Conservation (phyloP, 2,888 invertebrate species). For the Acleris literana region DNA sequence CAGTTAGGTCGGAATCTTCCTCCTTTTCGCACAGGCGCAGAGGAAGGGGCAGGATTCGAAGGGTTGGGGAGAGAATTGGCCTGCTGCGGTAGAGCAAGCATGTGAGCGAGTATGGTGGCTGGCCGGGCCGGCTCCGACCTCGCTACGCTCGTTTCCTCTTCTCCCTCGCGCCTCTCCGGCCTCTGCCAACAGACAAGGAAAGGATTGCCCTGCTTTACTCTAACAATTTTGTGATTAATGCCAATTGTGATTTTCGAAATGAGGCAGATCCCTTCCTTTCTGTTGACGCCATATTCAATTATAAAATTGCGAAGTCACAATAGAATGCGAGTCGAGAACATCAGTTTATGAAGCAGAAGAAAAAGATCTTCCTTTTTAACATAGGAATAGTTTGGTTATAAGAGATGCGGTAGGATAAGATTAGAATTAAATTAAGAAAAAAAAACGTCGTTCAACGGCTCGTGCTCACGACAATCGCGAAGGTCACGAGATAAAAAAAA, state of each 20-base stretch:
- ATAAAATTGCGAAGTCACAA: slow-evolving; percentile 27
- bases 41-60: slow-evolving; percentile 44
- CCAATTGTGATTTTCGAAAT: slow-evolving; percentile 39
- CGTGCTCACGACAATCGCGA: slow-evolving; percentile 1
- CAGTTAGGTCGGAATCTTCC: slow-evolving; percentile 87
- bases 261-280: slow-evolving; percentile 81
- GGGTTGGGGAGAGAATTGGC: slow-evolving; percentile 50
- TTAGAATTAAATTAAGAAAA: background rate
- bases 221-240: slow-evolving; percentile 42
- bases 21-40: slow-evolving; percentile 73
- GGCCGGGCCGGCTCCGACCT: slow-evolving; percentile 48
- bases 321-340: background rate
- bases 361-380: slow-evolving; percentile 63
- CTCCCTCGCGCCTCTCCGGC: slow-evolving; percentile 43
- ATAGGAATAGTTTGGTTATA: background rate
- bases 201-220: slow-evolving; percentile 75
- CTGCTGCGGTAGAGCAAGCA: slow-evolving; percentile 60
- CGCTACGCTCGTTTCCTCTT: slow-evolving; percentile 47
- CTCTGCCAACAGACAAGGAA: slow-evolving; percentile 89
- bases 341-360: slow-evolving; percentile 54
- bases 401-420: background rate
- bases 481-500: slow-evolving; percentile 25
- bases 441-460: too few relatives aligned
- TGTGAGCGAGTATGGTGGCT: slow-evolving; percentile 52
- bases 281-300: slow-evolving; percentile 46